Base-by-base conservation (phyloP, 2,797 vertebrate species). In the Corythornis leucogaster region DNA sequence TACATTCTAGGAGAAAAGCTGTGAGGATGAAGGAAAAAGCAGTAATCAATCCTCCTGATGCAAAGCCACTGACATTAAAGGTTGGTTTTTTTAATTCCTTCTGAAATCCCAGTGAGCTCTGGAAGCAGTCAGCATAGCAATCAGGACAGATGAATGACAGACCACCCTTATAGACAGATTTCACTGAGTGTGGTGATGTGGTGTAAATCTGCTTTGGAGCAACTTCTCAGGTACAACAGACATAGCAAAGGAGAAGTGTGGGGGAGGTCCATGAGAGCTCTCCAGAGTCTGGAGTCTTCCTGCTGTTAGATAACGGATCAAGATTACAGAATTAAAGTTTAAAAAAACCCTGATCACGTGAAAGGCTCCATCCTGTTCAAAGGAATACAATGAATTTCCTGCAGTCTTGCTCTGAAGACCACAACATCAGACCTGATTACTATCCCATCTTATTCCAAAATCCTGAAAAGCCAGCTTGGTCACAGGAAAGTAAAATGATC, bases 311-410 rank as follows among this genome's bases (percentile, higher is more conserved):
- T 87, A 89, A 63, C 1, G 4, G 75, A 84, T 63, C 3, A 3
- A 84, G 87, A 94, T 74, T 64, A 91, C 55, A 73, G 22, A 91
- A 85, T 69, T 77, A 62, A 84, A 74, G 22, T n/a, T 67, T 5
- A 11, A 54, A 57, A 71, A 62, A 73, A 30, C 12, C 57, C 14
- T 3, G 16, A 45, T 26, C 57, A 82, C 1, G 3, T 63, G 70
- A 79, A 78, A 83, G n/a, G 45, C 74, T 89, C 55, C 67, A 80
- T 88, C 89, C 92, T 90, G 89, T 85, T 59, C 53, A 46, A 55
- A 87, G 63, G 45, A 93, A 94, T 64, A 96, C 89, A 95, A 85
- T 61, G 54, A 20, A 40, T 62, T 94, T 94, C 95, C 95, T 96
- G 92, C 8, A 48, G 68, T 54, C 79, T 80, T 42, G 75, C 73